Percentiles rank a stretch among this genome's conserved stretches.
phyloP scores from a whole-genome alignment of 2,113 vertebrate genomes.

The Austrofundulus limnaeus region DNA sequence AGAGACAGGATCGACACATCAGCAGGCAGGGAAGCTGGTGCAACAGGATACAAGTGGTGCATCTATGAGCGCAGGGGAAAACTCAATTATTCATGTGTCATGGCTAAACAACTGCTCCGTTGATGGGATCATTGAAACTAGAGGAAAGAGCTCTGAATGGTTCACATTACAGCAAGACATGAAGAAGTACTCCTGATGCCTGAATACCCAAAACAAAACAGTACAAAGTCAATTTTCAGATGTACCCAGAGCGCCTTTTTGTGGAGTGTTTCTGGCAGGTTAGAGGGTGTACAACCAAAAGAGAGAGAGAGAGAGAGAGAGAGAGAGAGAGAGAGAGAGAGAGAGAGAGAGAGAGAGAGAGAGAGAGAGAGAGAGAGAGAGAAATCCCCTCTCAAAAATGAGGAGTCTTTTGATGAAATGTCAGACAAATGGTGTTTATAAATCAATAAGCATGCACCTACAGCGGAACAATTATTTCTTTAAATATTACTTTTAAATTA shows the following conservation, averaged over 20 bases:
- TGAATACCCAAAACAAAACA: not conserved
- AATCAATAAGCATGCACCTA: no score
- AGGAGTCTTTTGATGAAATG: no score
- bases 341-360: no score
- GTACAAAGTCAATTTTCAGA: not conserved
- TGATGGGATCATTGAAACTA: not conserved
- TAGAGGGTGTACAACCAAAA: not conserved
- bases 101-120: constrained; percentile 8
- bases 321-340: no score
- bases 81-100: constrained; percentile 49
- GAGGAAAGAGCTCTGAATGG: not conserved
- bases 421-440: no score
- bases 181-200: not conserved
- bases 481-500: no score
- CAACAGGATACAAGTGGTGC: constrained; percentile 14
- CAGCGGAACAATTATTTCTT: no score
- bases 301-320: no score
- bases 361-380: no score
- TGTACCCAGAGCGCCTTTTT: not conserved
- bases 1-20: not conserved
- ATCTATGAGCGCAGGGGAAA: constrained; percentile 2
- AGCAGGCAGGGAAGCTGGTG: constrained; percentile 29
- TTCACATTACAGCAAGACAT: not conserved
- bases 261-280: not conserved
- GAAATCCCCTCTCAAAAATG: no score